Evolutionary conservation across 2,888 invertebrate genomes (phyloP), one percentile per base, ranked within the genome.

Genomic region (Yponomeuta sedellus): DNA sequence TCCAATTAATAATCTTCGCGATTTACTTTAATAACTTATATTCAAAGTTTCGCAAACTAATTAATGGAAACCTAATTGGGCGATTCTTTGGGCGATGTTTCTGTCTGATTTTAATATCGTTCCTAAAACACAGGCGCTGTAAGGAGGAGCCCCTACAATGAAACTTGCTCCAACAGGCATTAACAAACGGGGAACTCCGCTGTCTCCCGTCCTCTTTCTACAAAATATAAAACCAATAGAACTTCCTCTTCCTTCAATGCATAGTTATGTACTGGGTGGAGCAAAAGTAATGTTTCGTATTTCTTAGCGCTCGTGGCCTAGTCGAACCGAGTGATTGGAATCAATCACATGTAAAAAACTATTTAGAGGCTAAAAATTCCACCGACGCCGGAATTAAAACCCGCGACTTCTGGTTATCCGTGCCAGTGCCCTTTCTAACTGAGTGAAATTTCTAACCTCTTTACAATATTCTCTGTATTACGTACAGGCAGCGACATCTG

Each of bases 121-220:
- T 12, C 44, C 16, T 52, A 44, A 44, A 44, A 44, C 44, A 52
- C 16, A 52, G 16, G 34, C 34, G 34, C 34, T 34, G 34, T 34
- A 52, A 16, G 44, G 5, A 52, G 44, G 8, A 16, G 44, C 12
- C 0, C 16, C 44, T 52, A 52, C 44, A 52, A 52, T 52, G 44
- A 52, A 52, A 52, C 44, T 52, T 52, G 44, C 44, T 59, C 59
- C 22, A 59, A 22, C 12, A 59, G 59, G 20, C 59, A 59, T 59
- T 59, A 59, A 11, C 57, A 6, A 19, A 8, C 10, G 44, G 44
- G 16, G 5, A 52, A 16, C 44, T 52, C 44, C 3, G 44, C 1
- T 12, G 44, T 16, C 16, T 52, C 1, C 44, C 44, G 16, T 52
- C 44, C 44, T 52, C 44, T 16, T 16, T 12, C 12, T 16, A 16